A percentile compares a stretch with the other conserved stretches of the same genome.
These are phyloP conservation scores for Sturnira hondurensis DNA, from an alignment of 2,113 vertebrate genomes.

Conservation along the genomic window DNA sequence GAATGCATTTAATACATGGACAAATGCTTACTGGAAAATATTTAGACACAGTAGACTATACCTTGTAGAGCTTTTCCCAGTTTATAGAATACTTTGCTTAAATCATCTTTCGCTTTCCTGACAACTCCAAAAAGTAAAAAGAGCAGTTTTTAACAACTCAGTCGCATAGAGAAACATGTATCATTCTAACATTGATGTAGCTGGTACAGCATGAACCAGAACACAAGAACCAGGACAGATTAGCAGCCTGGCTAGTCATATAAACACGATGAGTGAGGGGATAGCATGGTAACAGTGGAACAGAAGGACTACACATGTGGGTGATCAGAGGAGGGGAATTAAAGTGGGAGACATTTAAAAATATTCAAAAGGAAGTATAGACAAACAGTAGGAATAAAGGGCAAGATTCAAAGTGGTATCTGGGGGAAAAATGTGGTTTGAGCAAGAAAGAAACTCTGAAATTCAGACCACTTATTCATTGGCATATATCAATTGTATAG, in stretches of 20 bases:
- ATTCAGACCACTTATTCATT: not conserved
- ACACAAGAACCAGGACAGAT: not conserved
- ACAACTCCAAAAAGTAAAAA: not conserved
- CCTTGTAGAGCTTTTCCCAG: not conserved
- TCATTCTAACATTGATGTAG: not conserved
- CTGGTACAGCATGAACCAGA: not conserved
- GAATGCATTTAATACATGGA: not conserved
- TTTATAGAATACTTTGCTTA: not conserved
- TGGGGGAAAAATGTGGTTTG: not conserved
- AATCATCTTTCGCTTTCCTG: conserved; percentile 6
- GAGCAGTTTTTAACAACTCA: not conserved
- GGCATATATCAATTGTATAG: not conserved
- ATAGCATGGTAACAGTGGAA: not conserved
- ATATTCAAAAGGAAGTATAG: not conserved
- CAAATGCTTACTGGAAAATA: not conserved
- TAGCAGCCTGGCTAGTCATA: not conserved
- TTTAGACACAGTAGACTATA: not conserved
- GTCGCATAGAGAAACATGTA: not conserved
- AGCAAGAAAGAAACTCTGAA: not conserved
- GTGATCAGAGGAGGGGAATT: not conserved
- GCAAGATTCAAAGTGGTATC: conserved; percentile 6
- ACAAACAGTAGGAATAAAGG: not conserved
- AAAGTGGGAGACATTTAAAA: not conserved
- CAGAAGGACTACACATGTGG: not conserved
- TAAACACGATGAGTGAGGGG: not conserved